A percentile compares a stretch with the other conserved stretches of the same genome.
Conservation (phyloP, 2,888 invertebrate species). For the Noctua janthe region DNA sequence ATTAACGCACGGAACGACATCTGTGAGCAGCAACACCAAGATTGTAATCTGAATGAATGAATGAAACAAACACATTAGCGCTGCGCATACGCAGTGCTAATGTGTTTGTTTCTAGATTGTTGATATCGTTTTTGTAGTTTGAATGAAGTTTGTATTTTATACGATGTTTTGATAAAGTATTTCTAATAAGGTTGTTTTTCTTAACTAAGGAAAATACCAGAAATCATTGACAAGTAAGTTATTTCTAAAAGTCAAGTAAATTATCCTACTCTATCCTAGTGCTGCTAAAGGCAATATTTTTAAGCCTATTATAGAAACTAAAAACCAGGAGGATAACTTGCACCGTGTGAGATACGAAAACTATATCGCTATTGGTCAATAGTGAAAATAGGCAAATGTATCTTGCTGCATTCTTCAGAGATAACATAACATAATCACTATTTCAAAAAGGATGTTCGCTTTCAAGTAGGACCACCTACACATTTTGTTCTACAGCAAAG, state of each 20-base stretch:
- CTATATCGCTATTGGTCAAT: background rate
- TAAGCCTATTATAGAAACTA: background rate
- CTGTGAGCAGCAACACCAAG: slow-evolving; percentile 91
- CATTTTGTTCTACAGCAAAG: slow-evolving; percentile 16
- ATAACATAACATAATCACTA: background rate
- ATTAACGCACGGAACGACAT: slow-evolving; percentile 90
- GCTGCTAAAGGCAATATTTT: background rate
- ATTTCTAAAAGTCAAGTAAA: background rate
- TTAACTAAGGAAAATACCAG: background rate
- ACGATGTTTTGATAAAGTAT: slow-evolving; percentile 27
- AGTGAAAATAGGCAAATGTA: background rate
- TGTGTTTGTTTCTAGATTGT: slow-evolving; percentile 21
- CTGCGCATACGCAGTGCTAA: slow-evolving; percentile 9
- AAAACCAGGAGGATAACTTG: background rate
- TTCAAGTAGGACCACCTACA: slow-evolving; percentile 3
- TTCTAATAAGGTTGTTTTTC: slow-evolving; percentile 21
- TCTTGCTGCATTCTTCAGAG: background rate
- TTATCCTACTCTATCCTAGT: background rate
- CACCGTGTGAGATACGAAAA: background rate
- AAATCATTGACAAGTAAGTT: background rate
- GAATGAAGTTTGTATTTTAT: slow-evolving; percentile 12
- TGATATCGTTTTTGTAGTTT: slow-evolving; percentile 19
- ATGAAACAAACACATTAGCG: no score
- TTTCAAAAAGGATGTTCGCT: slow-evolving; percentile 10
- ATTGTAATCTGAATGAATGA: slow-evolving; percentile 85